These are phyloP conservation scores for Trimorus sp. DNA, from an alignment of 2,888 invertebrate species.

Conservation along the genomic window DNA sequence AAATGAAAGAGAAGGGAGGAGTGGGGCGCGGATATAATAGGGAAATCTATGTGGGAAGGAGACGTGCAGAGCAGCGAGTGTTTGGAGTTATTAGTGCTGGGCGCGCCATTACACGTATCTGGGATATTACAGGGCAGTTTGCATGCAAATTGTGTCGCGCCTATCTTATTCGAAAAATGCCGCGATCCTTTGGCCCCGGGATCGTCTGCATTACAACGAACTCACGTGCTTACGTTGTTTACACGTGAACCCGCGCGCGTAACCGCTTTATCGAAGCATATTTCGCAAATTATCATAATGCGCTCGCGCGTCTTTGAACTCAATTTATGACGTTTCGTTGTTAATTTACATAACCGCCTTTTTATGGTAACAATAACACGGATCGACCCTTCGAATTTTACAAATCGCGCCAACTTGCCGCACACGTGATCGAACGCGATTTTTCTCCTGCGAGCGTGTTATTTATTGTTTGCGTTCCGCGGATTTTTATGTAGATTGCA, in stretches of 20 bases:
- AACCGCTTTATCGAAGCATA: slow-evolving; percentile 60
- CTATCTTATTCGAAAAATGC: slow-evolving; percentile 65
- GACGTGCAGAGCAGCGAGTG: no score
- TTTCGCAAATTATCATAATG: slow-evolving; percentile 61
- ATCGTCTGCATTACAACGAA: slow-evolving; percentile 69
- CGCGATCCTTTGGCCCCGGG: slow-evolving; percentile 61
- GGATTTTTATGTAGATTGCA: no score
- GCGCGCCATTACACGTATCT: slow-evolving; percentile 61
- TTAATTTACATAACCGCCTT: slow-evolving; percentile 47
- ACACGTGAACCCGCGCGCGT: slow-evolving; percentile 47
- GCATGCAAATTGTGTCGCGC: slow-evolving; percentile 62
- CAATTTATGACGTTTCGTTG: slow-evolving; percentile 30
- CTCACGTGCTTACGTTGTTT: slow-evolving; percentile 48
- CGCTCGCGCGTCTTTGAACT: slow-evolving; percentile 49
- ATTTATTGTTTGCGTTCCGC: no score
- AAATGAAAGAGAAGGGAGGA: no score
- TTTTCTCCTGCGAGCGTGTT: background rate
- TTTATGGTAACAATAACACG: slow-evolving; percentile 38
- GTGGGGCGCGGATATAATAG: no score
- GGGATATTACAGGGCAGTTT: slow-evolving; percentile 64
- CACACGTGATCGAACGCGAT: background rate
- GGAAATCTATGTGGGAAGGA: no score
- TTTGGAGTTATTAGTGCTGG: slow-evolving; percentile 59
- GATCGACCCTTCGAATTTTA: slow-evolving; percentile 19
- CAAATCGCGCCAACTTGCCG: no score